phyloP scores from a whole-genome alignment of 2,888 invertebrate species.

The Scaptomyza cyrtandrae region DNA sequence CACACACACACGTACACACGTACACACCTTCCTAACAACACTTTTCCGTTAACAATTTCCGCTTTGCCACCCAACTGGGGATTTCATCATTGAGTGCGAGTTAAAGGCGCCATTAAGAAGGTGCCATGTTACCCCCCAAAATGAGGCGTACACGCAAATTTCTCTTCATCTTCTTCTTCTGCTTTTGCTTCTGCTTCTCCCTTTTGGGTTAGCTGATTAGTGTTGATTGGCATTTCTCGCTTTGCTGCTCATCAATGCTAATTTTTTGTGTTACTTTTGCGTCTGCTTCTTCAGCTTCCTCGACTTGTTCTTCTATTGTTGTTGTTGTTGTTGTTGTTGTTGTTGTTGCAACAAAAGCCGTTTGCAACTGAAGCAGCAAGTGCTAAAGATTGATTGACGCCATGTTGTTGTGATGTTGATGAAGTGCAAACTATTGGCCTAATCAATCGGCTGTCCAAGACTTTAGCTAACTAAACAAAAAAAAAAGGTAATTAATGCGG shows the following conservation, averaged over 20 bases:
- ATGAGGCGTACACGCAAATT: constrained; percentile 47
- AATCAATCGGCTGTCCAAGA: constrained; percentile 52
- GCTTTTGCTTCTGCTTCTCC: not conserved
- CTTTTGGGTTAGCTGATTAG: constrained; percentile 68
- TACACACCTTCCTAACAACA: constrained; percentile 63
- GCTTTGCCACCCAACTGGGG: constrained; percentile 52
- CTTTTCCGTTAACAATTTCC: constrained; percentile 77
- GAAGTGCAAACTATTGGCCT: constrained; percentile 43
- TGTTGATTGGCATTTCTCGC: constrained; percentile 82
- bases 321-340: not conserved
- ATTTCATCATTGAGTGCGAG: constrained; percentile 65
- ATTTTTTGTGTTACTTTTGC: constrained; percentile 49
- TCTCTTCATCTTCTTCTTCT: constrained; percentile 20
- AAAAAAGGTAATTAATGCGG: constrained; percentile 65
- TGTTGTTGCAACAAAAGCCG: constrained; percentile 12
- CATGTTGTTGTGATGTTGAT: constrained; percentile 65
- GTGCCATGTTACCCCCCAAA: not conserved
- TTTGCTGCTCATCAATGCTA: constrained; percentile 81
- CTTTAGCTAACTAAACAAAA: not conserved
- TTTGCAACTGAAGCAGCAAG: constrained; percentile 58
- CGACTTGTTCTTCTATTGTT: not conserved
- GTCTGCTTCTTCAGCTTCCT: constrained; percentile 19
- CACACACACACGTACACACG: constrained; percentile 23
- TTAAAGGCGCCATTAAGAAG: constrained; percentile 12
- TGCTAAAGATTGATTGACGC: constrained; percentile 71